A percentile compares a stretch with the other conserved stretches of the same genome.
Evolutionary conservation across 1,140 invertebrate genomes (phyloP).

Genomic region (Drosophila bocki): DNA sequence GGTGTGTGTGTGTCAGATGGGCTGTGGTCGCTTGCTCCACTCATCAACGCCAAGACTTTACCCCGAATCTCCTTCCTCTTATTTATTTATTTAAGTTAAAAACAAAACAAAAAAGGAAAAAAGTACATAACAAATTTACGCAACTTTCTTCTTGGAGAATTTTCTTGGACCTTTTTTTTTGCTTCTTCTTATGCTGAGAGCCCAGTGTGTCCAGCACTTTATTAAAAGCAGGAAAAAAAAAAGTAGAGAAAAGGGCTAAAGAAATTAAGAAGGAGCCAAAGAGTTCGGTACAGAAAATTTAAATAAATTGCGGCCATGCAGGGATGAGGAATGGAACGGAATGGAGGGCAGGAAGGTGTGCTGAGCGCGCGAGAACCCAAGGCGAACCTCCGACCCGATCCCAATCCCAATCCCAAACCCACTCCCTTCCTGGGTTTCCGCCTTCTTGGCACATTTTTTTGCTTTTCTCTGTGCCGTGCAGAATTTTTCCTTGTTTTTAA

Average conservation of each 20-base stretch:
- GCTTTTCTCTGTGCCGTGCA: constrained; percentile 27
- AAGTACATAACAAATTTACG: constrained; percentile 81
- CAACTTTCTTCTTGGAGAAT: constrained; percentile 63
- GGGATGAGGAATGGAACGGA: neutral
- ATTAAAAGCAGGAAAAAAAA: constrained; percentile 61
- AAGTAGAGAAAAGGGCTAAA: constrained; percentile 7
- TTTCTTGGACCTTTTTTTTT: constrained; percentile 48
- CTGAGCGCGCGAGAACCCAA: constrained; percentile 19
- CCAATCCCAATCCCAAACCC: constrained; percentile 4
- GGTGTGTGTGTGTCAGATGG: constrained; percentile 20
- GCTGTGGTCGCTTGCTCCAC: constrained; percentile 61
- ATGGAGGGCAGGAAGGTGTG: constrained; percentile 11
- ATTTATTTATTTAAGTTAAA: constrained; percentile 81
- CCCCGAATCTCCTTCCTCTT: constrained; percentile 14
- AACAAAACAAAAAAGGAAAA: constrained; percentile 37
- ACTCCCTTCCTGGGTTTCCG: constrained; percentile 29
- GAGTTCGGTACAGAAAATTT: constrained; percentile 66
- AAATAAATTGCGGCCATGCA: constrained; percentile 70
- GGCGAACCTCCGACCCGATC: constrained; percentile 16
- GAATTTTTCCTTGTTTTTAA: constrained; percentile 78
- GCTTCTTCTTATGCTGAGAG: constrained; percentile 7
- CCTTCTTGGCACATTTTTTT: constrained; percentile 73
- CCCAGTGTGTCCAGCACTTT: constrained; percentile 51
- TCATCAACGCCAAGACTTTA: constrained; percentile 56
- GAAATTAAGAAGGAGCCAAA: constrained; percentile 48